phyloP scores from a whole-genome alignment of 2,888 invertebrate species.

The Bibio marci region DNA sequence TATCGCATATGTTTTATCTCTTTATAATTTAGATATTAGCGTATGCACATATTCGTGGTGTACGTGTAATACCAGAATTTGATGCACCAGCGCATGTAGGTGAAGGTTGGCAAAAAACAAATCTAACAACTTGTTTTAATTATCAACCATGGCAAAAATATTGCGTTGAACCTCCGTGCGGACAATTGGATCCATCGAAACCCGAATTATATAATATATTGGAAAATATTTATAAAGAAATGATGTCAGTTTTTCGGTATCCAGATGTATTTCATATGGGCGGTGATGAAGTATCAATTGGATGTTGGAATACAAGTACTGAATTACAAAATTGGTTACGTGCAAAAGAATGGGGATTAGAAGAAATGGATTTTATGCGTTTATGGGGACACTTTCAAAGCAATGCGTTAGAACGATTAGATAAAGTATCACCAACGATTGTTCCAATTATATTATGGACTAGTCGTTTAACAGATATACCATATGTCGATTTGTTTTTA shows the following conservation, averaged over 20 bases:
- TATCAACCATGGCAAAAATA: slow-evolving; percentile 54
- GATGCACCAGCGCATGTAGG: slow-evolving; percentile 85
- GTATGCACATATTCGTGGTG: slow-evolving; percentile 55
- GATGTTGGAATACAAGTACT: slow-evolving; percentile 61
- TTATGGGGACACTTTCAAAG: slow-evolving; percentile 61
- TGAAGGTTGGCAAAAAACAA: slow-evolving; percentile 64
- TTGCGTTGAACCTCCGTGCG: slow-evolving; percentile 74
- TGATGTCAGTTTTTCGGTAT: slow-evolving; percentile 33
- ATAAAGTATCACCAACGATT: slow-evolving; percentile 29
- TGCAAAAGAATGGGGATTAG: slow-evolving; percentile 40
- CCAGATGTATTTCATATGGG: slow-evolving; percentile 80
- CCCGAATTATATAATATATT: slow-evolving; percentile 49
- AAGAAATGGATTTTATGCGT: slow-evolving; percentile 41
- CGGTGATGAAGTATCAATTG: slow-evolving; percentile 53
- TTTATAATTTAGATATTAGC: slow-evolving; percentile 40
- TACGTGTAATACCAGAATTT: slow-evolving; percentile 79
- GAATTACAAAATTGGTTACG: slow-evolving; percentile 53
- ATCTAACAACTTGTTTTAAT: slow-evolving; percentile 48
- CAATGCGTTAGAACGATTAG: slow-evolving; percentile 21
- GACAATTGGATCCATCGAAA: slow-evolving; percentile 60
- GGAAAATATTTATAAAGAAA: slow-evolving; percentile 56
- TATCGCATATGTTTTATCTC: too few relatives aligned
- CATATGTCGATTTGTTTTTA: slow-evolving; percentile 45
- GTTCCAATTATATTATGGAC: slow-evolving; percentile 64
- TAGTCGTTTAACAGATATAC: slow-evolving; percentile 52